Base-by-base conservation (phyloP, 2,888 invertebrate species). In the Aplocera efformata region DNA sequence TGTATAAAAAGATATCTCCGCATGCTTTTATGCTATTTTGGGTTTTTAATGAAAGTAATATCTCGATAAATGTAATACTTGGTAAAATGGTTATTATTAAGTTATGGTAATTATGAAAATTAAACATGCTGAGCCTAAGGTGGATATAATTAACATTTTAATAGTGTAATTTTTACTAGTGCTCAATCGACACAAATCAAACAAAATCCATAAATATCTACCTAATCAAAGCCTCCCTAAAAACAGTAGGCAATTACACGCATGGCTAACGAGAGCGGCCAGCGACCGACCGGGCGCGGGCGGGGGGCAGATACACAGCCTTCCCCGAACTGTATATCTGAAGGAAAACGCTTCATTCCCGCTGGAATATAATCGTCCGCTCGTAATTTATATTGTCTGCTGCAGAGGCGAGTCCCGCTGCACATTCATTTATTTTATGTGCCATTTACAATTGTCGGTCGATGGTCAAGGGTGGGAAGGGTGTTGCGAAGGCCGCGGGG, bases 351-450 rank as follows among this genome's bases (percentile, higher is more conserved):
- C 69, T 83, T 83, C 81, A 83, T 83, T 84, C 86, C 88, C 85
- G 79, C 72, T 74, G 83, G 88, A 89, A 89, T 89, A 89, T 89
- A 88, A 89, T 89, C 88, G 88, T 81, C 84, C 86, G 85, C 75
- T 83, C 83, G 89, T 89, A 89, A 89, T 89, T 89, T 89, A 89
- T 89, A 88, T 89, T 89, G 89, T 89, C 89, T 89, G 88, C 79
- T 88, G 88, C 89, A 89, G 88, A 88, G 88, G 83, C 86, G 81
- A 82, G 85, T 84, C 84, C 83, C 86, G 80, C 80, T 86, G 89
- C 88, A 89, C 89, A 89, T 89, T 88, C 88, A 88, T 89, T 89
- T 89, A 89, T 89, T 89, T 89, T 89, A 89, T 89, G 88, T 89
- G 89, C 89, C 89, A 89, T 89, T 89, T 89, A 89, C 89, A 89